Base-by-base conservation (phyloP, 2,113 vertebrate species). In the Ascaphus truei region DNA sequence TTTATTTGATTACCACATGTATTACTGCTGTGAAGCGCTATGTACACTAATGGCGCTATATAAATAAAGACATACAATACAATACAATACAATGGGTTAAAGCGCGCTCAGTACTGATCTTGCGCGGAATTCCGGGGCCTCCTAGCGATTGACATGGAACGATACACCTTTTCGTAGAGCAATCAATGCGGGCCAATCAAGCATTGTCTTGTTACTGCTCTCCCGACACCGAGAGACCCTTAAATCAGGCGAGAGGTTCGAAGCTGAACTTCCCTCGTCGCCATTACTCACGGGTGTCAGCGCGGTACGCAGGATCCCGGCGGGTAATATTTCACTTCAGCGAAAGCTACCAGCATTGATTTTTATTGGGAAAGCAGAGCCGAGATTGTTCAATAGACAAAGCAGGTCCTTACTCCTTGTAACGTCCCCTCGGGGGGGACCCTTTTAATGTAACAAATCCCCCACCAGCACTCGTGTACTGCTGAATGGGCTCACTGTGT, bases 101-200 rank as follows among this genome's bases (percentile, higher is more conserved):
- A 11, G 20, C 20, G 37, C 22, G 51, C n/a, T 23, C n/a, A n/a
- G n/a, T n/a, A n/a, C n/a, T n/a, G n/a, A n/a, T n/a, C n/a, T n/a
- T 13, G 61, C 20, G 6, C 5, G 45, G 11, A 20, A 27, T 33
- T 23, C 37, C 48, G 22, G 34, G 33, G 34, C 65, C 53, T 48
- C 55, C 29, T 22, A 36, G 39, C 55, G 16, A 68, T 68, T 59
- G 50, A 15, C 48, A 25, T 29, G 39, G 27, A 68, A n/a, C 5
- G 53, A 59, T 48, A 57, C 41, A 58, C 39, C 65, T 48, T 59
- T 68, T 59, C 65, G 47, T 59, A 15, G 27, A 50, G 65, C 31
- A 60, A 69, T 69, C 66, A 26, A 69, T 69, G 56, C 13, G n/a
- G 31, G 23, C 45, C 56, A 51, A 60, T 69, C 66, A 69, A 58